A percentile compares a stretch with the other conserved stretches of the same genome.
phyloP scores from a whole-genome alignment of 2,797 vertebrate species.

The Pseudocheirus occidentalis region DNA sequence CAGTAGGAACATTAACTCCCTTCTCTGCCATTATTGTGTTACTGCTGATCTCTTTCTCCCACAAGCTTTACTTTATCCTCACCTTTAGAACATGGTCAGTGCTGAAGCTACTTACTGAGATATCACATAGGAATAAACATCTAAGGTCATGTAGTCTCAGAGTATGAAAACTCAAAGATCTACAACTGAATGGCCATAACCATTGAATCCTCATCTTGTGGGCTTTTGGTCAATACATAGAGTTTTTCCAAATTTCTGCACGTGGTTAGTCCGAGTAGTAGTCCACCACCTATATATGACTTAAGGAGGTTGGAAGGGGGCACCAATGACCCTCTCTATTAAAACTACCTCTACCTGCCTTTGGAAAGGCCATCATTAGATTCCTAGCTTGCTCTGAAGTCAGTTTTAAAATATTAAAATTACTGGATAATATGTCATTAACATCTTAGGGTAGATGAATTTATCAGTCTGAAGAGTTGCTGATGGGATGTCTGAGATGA shows the following conservation, averaged over 20 bases:
- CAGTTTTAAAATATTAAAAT: background rate
- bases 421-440: background rate
- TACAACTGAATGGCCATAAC: background rate
- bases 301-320: background rate
- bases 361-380: background rate
- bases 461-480: background rate
- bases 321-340: background rate
- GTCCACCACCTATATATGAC: background rate
- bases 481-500: background rate
- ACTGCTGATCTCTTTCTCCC: background rate
- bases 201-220: background rate
- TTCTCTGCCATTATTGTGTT: background rate
- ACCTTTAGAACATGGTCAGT: background rate
- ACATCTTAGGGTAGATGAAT: background rate
- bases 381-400: background rate
- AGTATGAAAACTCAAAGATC: background rate
- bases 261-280: background rate
- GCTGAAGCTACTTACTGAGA: background rate
- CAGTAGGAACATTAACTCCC: background rate
- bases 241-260: background rate
- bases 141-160: background rate
- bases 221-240: background rate
- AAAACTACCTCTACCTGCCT: background rate
- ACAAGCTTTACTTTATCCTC: background rate
- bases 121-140: background rate